Evolutionary conservation across 2,113 vertebrate genomes (phyloP), one percentile per base, ranked within the genome.

Genomic region (Passer montanus): DNA sequence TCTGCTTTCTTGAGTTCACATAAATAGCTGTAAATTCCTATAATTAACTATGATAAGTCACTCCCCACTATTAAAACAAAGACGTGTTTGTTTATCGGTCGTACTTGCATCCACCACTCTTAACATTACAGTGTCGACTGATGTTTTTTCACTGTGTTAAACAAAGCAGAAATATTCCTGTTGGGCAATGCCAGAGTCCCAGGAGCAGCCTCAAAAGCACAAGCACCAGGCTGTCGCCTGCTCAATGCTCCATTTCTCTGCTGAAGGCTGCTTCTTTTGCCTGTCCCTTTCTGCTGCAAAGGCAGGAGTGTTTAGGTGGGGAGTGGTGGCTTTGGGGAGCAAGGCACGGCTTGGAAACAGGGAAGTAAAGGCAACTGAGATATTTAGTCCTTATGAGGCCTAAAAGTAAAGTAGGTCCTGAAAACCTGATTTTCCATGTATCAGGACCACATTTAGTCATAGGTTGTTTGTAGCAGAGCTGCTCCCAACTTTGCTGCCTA

Each of bases 11-110:
- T 94, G 68, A 93, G 98, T 97, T 98, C 97, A 98, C 97, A 98
- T 97, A 98, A 98, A 98, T 98, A 98, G 97, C 98, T 97, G 97
- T 97, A 97, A 98, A 98, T 98, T 98, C 98, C 97, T 98, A 98
- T 98, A 98, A 98, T 98, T 98, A 98, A 98, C 98, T 95, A 85
- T 80, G 97, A 97, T 97, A 97, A 98, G 97, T 96, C 96, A 97
- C 96, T 98, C 97, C 87, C 93, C 96, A 58, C 97, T 98, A 98
- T 97, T 98, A 97, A 98, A 98, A 98, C 98, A 98, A 98, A 98
- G 98, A 98, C 41, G 3, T 97, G 95, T 97, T 98, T 98, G 98
- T 98, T 98, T 98, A 98, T 98, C 21, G 47, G 96, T 95, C 31
- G 6, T 97, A 82, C 96, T 95, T 94, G 97, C 96, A 96, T 97